Evolutionary conservation across 2,888 invertebrate genomes (phyloP).

Genomic region (Drosophila paramelanica): DNA sequence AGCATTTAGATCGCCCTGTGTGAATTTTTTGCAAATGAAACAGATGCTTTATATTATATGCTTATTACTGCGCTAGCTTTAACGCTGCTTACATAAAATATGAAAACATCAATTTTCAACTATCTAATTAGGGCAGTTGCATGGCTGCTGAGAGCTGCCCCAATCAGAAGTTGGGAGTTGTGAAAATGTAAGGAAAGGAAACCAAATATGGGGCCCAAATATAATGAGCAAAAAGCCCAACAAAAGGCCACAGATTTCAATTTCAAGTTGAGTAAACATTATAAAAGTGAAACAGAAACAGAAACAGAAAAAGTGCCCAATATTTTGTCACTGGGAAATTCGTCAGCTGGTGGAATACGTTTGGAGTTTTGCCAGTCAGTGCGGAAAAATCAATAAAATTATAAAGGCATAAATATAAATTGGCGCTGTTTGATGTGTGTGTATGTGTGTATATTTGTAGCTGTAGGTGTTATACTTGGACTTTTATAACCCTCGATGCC

Average conservation of each 20-base stretch:
- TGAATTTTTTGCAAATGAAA: not conserved
- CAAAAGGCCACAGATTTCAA: constrained; percentile 19
- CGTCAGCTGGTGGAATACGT: constrained; percentile 61
- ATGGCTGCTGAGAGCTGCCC: constrained; percentile 15
- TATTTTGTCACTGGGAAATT: constrained; percentile 63
- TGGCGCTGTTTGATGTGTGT: constrained; percentile 45
- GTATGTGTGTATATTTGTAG: constrained; percentile 3
- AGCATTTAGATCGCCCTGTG: not conserved
- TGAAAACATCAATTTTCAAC: constrained; percentile 17
- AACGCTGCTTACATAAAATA: constrained; percentile 23
- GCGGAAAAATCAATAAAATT: constrained; percentile 78
- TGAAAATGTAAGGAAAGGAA: constrained; percentile 59
- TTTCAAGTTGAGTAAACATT: constrained; percentile 42
- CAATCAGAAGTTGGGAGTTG: not conserved
- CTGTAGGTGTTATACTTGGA: not conserved
- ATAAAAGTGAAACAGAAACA: constrained; percentile 25
- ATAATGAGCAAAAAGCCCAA: constrained; percentile 28
- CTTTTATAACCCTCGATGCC: constrained; percentile 34
- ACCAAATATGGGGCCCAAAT: constrained; percentile 35
- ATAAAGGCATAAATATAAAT: constrained; percentile 74
- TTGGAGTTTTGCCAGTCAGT: constrained; percentile 50
- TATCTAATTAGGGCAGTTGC: constrained; percentile 58
- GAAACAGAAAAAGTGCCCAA: constrained; percentile 25
- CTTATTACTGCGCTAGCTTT: not conserved
- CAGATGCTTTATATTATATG: constrained; percentile 3